Conservation (phyloP, 2,113 vertebrate genomes). For the Bujurquina vittata region DNA sequence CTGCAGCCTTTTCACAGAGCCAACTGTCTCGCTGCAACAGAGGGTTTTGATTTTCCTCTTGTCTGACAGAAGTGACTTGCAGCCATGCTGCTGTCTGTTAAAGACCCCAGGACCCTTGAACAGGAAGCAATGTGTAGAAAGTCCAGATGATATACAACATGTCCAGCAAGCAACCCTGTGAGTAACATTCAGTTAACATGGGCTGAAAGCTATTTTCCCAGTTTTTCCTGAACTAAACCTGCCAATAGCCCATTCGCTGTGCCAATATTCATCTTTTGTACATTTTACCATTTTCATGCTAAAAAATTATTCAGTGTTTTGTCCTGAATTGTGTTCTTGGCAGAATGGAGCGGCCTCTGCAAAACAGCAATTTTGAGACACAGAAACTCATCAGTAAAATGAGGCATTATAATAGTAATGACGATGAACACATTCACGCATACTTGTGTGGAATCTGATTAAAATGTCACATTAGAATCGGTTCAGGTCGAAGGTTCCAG, state of each 20-base stretch:
- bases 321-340: constrained; percentile 57
- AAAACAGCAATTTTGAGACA: constrained; percentile 60
- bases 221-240: constrained; percentile 17
- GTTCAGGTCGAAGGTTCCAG: constrained; percentile 44
- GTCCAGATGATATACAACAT: background rate
- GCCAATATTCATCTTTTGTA: constrained; percentile 45
- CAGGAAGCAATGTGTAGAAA: constrained; percentile 20
- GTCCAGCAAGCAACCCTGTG: constrained; percentile 6
- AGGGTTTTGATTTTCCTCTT: constrained; percentile 61
- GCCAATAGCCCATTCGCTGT: constrained; percentile 19
- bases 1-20: constrained; percentile 43
- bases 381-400: constrained; percentile 52
- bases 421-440: constrained; percentile 52
- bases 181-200: constrained; percentile 11
- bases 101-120: constrained; percentile 42
- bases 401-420: constrained; percentile 49
- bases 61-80: constrained; percentile 66
- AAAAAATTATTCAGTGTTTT: constrained; percentile 44
- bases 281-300: constrained; percentile 41
- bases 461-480: constrained; percentile 59
- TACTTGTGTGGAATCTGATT: constrained; percentile 53
- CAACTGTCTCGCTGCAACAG: constrained; percentile 45
- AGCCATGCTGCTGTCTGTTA: constrained; percentile 41
- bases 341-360: constrained; percentile 29
- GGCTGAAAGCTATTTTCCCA: constrained; percentile 8